These are phyloP conservation scores for Pseudopipra pipra DNA, from an alignment of 2,113 vertebrate genomes.

Conservation along the genomic window DNA sequence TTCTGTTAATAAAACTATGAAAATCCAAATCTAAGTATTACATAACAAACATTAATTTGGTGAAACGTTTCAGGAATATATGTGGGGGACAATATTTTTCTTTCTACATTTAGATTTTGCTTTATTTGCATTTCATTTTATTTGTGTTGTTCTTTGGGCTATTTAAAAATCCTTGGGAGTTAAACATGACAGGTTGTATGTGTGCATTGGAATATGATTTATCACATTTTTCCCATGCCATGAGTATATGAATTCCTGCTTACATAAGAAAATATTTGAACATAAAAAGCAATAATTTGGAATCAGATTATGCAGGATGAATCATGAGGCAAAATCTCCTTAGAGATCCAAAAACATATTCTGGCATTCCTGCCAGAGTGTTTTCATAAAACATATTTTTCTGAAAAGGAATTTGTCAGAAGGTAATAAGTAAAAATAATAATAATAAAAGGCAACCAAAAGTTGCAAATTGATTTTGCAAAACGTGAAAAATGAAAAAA, in stretches of 20 bases:
- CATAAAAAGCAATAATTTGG: conserved; percentile 57
- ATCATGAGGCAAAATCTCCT: conserved; percentile 53
- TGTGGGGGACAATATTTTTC: background rate
- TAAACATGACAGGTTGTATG: conserved; percentile 26
- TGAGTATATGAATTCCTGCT: conserved; percentile 48
- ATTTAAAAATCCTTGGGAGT: conserved; percentile 42
- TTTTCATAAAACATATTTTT: conserved; percentile 53
- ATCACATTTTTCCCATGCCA: conserved; percentile 45
- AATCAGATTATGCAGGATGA: conserved; percentile 51
- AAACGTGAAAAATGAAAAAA: background rate
- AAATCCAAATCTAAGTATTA: background rate
- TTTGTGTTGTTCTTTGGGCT: conserved; percentile 49
- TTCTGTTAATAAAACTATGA: background rate
- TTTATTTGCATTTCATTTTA: conserved; percentile 31
- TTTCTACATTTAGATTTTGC: conserved; percentile 39
- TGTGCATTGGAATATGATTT: conserved; percentile 48
- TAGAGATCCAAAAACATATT: conserved; percentile 31
- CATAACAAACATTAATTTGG: background rate
- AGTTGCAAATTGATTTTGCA: background rate
- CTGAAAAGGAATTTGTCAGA: conserved; percentile 34
- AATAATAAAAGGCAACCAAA: background rate
- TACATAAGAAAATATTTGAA: conserved; percentile 65
- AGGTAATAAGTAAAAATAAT: background rate
- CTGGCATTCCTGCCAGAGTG: conserved; percentile 28
- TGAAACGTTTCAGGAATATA: background rate